These are phyloP conservation scores for Euleptes europaea DNA, from an alignment of 2,113 vertebrate species.

Conservation along the genomic window DNA sequence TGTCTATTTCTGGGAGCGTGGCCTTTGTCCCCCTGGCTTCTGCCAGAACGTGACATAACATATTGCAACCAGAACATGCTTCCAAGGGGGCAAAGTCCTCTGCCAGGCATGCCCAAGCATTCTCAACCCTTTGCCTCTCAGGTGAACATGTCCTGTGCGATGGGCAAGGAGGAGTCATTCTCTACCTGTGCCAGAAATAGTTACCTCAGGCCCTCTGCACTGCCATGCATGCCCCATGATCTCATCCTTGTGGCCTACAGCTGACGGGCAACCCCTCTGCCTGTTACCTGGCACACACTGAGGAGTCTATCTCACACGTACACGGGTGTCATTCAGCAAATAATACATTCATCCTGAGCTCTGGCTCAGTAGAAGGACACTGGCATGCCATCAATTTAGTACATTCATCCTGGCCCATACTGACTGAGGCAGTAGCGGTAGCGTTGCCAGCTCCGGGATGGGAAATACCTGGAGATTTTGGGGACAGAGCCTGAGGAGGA, in stretches of 20 bases:
- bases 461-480: no score
- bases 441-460: no score
- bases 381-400: not conserved
- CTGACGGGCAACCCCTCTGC: not conserved
- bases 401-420: not conserved
- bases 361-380: not conserved
- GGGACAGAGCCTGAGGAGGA: no score
- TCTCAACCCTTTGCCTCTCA: not conserved
- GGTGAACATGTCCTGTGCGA: not conserved
- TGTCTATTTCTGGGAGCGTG: constrained; percentile 32
- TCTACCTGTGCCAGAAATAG: not conserved
- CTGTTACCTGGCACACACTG: not conserved
- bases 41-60: not conserved
- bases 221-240: not conserved
- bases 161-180: not conserved
- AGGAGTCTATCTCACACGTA: not conserved
- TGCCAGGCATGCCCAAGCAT: not conserved
- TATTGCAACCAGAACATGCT: not conserved
- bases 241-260: not conserved
- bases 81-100: not conserved
- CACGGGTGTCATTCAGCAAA: not conserved
- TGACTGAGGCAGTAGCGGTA: not conserved
- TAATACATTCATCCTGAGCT: not conserved
- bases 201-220: not conserved
- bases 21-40: constrained; percentile 23